These are phyloP conservation scores for Paragorgia papillata DNA, from an alignment of 92 coral and sea anemone genomes.

Conservation along the genomic window DNA sequence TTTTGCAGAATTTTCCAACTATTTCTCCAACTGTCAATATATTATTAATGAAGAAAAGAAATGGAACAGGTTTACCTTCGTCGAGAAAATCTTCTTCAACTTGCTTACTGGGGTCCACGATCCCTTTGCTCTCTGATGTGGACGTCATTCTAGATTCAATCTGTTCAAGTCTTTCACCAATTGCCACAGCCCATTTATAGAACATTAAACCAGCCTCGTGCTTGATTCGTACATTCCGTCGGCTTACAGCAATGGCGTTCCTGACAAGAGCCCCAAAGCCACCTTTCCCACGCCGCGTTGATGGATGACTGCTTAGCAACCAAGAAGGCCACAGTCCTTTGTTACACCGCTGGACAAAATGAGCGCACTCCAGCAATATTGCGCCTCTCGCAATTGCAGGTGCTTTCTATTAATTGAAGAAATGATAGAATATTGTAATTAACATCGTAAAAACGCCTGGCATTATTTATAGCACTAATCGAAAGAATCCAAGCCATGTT, in stretches of 20 bases:
- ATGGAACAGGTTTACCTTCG: constrained; percentile 71
- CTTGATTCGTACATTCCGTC: constrained; percentile 93
- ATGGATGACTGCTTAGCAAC: constrained; percentile 92
- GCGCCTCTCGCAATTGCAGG: constrained; percentile 92
- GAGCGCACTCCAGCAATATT: constrained; percentile 86
- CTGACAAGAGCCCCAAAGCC: constrained; percentile 66
- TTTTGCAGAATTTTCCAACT: no score
- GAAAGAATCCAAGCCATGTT: no score
- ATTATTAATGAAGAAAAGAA: neutral
- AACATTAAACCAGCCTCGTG: constrained; percentile 96
- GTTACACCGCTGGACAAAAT: constrained; percentile 90
- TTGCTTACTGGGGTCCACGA: constrained; percentile 61
- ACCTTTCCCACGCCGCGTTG: constrained; percentile 71
- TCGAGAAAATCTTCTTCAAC: constrained; percentile 92
- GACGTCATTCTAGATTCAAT: constrained; percentile 64
- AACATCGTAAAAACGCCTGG: no score
- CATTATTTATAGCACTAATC: no score
- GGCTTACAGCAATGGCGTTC: constrained; percentile 73
- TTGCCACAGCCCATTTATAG: constrained; percentile 93
- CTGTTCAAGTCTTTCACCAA: constrained; percentile 84
- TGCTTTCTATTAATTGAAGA: constrained; percentile 68
- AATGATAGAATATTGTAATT: no score
- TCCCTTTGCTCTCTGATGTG: constrained; percentile 19
- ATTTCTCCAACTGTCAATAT: no score
- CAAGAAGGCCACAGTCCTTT: constrained; percentile 97